Evolutionary conservation across 2,113 vertebrate species (phyloP), one percentile per base, ranked within the genome.

Genomic region (Ictalurus furcatus): DNA sequence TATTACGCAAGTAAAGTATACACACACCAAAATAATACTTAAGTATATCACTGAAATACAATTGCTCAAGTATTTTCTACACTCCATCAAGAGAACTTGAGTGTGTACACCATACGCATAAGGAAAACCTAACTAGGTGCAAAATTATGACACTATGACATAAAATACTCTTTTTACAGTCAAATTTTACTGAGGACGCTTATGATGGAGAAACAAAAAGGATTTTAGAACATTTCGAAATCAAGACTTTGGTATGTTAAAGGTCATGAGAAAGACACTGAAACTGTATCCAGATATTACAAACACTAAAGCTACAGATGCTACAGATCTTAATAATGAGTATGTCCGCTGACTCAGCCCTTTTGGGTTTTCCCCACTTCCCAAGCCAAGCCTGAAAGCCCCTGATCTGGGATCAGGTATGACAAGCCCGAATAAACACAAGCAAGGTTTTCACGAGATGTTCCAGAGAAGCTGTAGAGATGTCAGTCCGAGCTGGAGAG

Each of bases 331-430:
- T 23, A 54, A 19, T 34, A 54, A 76, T 14, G 28, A 84, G 34
- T 48, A 44, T 21, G 17, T 65, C 56, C 78, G 37, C 80, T 83
- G 56, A 61, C 59, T 67, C 23, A 71, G 4, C 13, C 12, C 67
- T 59, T 88, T 78, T 37, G 56, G 87, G 56, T 85, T 88, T 88
- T 63, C 37, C 87, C 87, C 78, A 40, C 14, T 34, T 83, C 63
- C 63, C 61, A 54, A 71, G 48, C 30, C 87, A 87, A 52, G 28
- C 19, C 65, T 59, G 34, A 88, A 54, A 87, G 34, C 3, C 19
- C 21, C 86, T 37, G 52, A 48, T 59, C 65, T 73, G 56, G 56
- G 37, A 84, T 76, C 87, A 84, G 81, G 30, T 74, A 76, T 40
- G 37, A 76, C n/a, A n/a, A 30, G 56, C 19, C 37, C 2, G 28